Evolutionary conservation across 2,888 invertebrate species (phyloP), one percentile per base, ranked within the genome.

Genomic region (Epinotia nisella): DNA sequence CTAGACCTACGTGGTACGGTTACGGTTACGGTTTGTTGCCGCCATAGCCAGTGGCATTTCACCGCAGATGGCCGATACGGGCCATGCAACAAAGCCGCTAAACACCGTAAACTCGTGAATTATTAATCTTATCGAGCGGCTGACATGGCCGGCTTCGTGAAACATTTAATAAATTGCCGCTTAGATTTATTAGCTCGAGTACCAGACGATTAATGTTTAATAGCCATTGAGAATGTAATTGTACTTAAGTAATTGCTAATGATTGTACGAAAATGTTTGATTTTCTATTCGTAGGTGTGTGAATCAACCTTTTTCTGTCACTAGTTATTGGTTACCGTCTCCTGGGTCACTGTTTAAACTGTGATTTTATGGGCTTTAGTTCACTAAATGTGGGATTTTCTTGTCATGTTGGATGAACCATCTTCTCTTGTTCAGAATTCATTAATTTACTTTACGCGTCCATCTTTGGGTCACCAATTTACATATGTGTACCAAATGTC

Each of bases 51-150:
- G 72, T 67, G 72, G 56, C 72, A 72, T 68, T 67, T 72, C 67
- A 56, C 65, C 45, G 45, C 65, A 65, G 70, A 70, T 66, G 70
- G 70, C n/a, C 86, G 92, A 92, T 92, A 92, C 81, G 82, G 82
- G 79, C 88, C 91, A 90, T 90, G 92, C 92, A 90, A 91, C 90
- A 88, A 85, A 83, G 84, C 85, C 85, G 80, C 90, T 92, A 91
- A 93, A 89, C 92, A 88, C 92, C 92, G 92, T 92, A 89, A 92
- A 92, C 91, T 90, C 89, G 91, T 93, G 92, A 92, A 93, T 93
- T 91, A 93, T 93, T 93, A 92, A 93, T 91, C 89, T 90, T 92
- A 92, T 92, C 91, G 90, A 87, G 82, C 82, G 83, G 83, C 82
- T 83, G 86, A 90, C 90, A 89, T 86, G 88, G 82, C 86, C 84